These are phyloP conservation scores for Clarias gariepinus DNA, from an alignment of 2,113 vertebrate species.

Conservation along the genomic window DNA sequence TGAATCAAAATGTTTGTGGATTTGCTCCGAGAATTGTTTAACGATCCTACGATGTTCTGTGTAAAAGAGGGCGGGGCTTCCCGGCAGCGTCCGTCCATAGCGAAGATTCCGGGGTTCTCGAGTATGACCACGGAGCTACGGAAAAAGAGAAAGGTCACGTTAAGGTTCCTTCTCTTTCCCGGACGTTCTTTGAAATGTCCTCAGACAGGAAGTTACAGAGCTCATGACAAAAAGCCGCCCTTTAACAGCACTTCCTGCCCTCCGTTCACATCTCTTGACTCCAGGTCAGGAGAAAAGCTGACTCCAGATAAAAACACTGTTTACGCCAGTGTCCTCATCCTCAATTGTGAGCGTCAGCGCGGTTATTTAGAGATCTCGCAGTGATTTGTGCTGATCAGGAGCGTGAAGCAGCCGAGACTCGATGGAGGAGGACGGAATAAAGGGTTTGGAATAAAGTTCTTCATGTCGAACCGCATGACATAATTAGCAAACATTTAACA, in stretches of 20 bases:
- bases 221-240: too few species aligned
- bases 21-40: too few species aligned
- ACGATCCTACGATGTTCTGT: neutral
- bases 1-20: too few species aligned
- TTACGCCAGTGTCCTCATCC: neutral
- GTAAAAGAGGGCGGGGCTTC: neutral
- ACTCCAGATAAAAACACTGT: neutral
- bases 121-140: neutral
- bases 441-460: neutral
- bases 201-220: neutral
- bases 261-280: neutral
- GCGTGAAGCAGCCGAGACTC: neutral
- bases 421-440: too few species aligned
- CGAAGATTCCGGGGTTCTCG: neutral
- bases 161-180: neutral
- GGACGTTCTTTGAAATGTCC: neutral
- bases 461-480: too few species aligned
- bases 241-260: neutral
- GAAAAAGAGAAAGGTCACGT: neutral
- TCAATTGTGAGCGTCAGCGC: neutral
- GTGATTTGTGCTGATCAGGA: neutral
- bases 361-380: neutral
- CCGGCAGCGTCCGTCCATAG: neutral
- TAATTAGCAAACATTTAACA: too few species aligned
- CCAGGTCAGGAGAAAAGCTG: neutral